Percentiles rank a stretch among this genome's conserved stretches.
Conservation (phyloP, 2,797 vertebrate species). For the Tapera naevia region DNA sequence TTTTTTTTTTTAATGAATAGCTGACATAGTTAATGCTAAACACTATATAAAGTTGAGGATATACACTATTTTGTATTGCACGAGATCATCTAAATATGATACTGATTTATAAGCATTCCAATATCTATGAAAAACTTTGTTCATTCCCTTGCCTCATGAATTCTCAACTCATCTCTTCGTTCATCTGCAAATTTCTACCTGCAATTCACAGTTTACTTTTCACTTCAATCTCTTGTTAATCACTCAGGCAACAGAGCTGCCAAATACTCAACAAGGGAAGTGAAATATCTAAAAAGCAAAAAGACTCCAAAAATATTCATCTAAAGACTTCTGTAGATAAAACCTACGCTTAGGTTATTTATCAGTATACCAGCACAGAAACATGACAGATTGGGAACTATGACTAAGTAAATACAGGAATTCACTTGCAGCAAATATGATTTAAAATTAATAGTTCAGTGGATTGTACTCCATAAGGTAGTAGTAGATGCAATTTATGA, state of each 20-base stretch:
- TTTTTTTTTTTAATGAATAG: neutral
- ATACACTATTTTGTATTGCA: neutral
- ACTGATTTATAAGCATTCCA: neutral
- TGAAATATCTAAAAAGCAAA: neutral
- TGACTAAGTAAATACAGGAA: neutral
- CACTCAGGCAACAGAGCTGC: neutral
- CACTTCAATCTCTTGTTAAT: neutral
- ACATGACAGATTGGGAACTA: neutral
- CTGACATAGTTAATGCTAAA: neutral
- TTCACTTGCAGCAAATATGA: neutral
- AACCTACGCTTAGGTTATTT: neutral
- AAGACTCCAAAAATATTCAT: neutral
- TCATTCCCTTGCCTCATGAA: neutral
- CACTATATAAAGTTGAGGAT: neutral
- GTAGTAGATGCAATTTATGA: neutral
- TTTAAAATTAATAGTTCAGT: neutral
- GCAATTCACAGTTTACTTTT: conserved; percentile 2
- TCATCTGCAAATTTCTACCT: neutral
- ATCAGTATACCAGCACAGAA: neutral
- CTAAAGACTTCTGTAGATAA: neutral
- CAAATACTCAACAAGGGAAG: neutral
- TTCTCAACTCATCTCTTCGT: neutral
- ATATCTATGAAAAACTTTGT: neutral
- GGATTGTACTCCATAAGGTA: neutral
- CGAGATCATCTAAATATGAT: neutral